Conservation (phyloP, 2,797 vertebrate species). For the Eulemur coronatus region DNA sequence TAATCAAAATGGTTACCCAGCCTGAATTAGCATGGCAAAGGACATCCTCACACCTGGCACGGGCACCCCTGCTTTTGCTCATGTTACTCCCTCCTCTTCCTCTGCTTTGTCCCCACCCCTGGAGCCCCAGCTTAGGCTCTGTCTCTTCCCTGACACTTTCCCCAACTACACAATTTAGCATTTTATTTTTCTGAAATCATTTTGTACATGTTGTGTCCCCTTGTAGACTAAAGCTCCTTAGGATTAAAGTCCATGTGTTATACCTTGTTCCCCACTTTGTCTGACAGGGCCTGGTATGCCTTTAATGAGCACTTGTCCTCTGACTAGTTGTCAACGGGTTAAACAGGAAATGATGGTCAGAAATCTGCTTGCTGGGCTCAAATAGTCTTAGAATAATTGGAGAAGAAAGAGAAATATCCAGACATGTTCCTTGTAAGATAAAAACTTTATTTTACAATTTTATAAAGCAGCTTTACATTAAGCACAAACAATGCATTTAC, state of each 20-base stretch:
- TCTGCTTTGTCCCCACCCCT: too few relatives aligned
- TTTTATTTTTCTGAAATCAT: neutral
- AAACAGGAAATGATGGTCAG: neutral
- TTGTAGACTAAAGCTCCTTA: neutral
- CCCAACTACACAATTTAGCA: neutral
- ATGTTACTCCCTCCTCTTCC: neutral
- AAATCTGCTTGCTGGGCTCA: constrained; percentile 12
- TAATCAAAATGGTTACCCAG: neutral
- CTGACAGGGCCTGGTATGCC: neutral
- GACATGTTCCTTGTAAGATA: constrained; percentile 73
- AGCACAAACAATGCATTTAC: constrained; percentile 92
- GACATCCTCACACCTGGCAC: neutral
- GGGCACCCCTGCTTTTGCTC: neutral
- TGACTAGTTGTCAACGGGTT: neutral
- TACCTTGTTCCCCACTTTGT: neutral
- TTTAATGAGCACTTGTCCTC: neutral
- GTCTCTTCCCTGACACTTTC: neutral
- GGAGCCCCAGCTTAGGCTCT: neutral
- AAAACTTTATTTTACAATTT: constrained; percentile 93
- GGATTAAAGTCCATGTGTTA: neutral
- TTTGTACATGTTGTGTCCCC: neutral
- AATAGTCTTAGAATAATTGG: neutral
- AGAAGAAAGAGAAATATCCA: constrained; percentile 2
- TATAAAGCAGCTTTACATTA: constrained; percentile 93
- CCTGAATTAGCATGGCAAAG: neutral